A percentile compares a stretch with the other conserved stretches of the same genome.
Conservation (phyloP, 2,888 invertebrate genomes). For the Athrips mouffetella region DNA sequence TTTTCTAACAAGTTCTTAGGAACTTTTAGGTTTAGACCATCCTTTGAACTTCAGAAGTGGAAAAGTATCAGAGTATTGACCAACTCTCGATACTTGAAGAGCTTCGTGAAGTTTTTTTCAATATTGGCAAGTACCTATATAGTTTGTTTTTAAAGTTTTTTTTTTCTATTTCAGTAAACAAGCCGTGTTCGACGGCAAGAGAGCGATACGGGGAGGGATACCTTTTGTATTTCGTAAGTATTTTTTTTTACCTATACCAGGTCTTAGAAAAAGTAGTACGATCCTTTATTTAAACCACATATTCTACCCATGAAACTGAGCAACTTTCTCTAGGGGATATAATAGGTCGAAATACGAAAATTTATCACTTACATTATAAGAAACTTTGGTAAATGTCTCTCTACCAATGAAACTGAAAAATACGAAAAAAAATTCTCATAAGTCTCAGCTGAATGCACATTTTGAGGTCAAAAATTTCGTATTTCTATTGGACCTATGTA, state of each 20-base stretch:
- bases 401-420: no score
- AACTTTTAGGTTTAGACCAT: not conserved
- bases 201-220: slow-evolving; percentile 97
- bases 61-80: not conserved
- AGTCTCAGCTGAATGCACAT: no score
- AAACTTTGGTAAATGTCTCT: no score
- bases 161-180: slow-evolving; percentile 84
- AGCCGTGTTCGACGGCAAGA: slow-evolving; percentile 97
- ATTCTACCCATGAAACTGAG: not conserved
- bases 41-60: not conserved
- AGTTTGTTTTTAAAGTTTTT: slow-evolving; percentile 18
- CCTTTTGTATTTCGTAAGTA: slow-evolving; percentile 98
- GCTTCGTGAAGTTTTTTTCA: slow-evolving; percentile 13
- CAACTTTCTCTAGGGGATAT: no score
- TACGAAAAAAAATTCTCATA: no score
- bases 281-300: not conserved
- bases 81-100: slow-evolving; percentile 10
- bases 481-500: no score
- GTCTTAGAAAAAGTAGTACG: no score
- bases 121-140: no score
- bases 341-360: no score
- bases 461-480: no score
- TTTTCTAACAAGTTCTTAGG: not conserved
- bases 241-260: no score
- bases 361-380: no score